Percentiles rank a stretch among this genome's conserved stretches.
Conservation (phyloP, 2,113 vertebrate genomes). For the Tauraco erythrolophus region DNA sequence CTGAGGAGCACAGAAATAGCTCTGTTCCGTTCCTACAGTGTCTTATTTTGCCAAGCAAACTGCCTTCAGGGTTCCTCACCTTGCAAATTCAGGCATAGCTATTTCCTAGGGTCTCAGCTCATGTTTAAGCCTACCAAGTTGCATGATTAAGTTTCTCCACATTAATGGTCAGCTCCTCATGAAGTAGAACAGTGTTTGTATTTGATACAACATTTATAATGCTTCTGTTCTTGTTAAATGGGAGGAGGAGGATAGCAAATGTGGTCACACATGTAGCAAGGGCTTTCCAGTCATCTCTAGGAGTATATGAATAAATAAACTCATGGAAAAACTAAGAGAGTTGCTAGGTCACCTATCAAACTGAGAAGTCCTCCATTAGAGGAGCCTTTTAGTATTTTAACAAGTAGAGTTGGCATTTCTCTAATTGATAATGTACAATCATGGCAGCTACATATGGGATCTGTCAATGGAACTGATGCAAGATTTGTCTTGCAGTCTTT, state of each 20-base stretch:
- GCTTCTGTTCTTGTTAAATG: background rate
- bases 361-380: background rate
- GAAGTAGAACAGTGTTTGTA: background rate
- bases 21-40: rapidly evolving
- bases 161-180: background rate
- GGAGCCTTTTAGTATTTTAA: background rate
- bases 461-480: background rate
- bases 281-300: background rate
- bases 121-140: background rate
- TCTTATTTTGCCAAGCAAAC: background rate
- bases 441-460: background rate
- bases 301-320: background rate
- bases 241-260: background rate
- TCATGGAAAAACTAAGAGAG: background rate
- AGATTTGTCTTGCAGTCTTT: background rate
- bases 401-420: background rate
- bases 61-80: background rate
- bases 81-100: background rate
- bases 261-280: background rate
- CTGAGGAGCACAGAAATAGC: background rate
- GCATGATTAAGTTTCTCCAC: background rate
- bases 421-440: background rate
- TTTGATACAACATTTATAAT: background rate
- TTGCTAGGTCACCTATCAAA: background rate
- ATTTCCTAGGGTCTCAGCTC: background rate